These are phyloP conservation scores for Stenodera caucasica DNA, from an alignment of 2,888 invertebrate species.

Conservation along the genomic window DNA sequence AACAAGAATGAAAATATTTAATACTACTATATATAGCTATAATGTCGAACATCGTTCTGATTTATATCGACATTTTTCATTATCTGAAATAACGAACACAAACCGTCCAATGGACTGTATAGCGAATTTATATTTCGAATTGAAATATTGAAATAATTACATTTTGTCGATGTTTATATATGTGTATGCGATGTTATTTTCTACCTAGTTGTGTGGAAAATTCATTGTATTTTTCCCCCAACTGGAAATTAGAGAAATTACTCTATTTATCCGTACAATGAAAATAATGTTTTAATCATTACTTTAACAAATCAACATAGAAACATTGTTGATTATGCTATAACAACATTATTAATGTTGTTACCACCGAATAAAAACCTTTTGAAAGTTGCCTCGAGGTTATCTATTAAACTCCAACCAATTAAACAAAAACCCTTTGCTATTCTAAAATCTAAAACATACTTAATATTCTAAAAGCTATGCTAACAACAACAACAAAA, in stretches of 20 bases:
- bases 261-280: too few relatives aligned
- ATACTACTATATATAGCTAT: constrained; percentile 23
- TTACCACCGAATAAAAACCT: too few relatives aligned
- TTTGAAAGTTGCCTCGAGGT: too few relatives aligned
- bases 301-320: background rate
- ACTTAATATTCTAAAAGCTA: constrained; percentile 26
- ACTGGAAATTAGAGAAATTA: constrained; percentile 18
- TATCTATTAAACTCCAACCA: too few relatives aligned
- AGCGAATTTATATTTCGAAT: constrained; percentile 46
- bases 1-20: constrained; percentile 35
- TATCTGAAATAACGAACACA: constrained; percentile 38
- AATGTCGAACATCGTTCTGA: constrained; percentile 33
- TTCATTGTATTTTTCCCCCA: background rate
- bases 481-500: constrained; percentile 14
- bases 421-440: too few relatives aligned
- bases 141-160: constrained; percentile 46
- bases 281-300: background rate
- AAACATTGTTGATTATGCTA: too few relatives aligned
- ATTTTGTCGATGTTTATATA: constrained; percentile 26
- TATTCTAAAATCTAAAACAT: constrained; percentile 10
- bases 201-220: constrained; percentile 19
- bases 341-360: too few relatives aligned
- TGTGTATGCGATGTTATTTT: constrained; percentile 14
- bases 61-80: constrained; percentile 49
- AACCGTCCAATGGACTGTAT: constrained; percentile 40